These are phyloP conservation scores for Lates japonicus DNA, from an alignment of 2,797 vertebrate species.

Conservation along the genomic window DNA sequence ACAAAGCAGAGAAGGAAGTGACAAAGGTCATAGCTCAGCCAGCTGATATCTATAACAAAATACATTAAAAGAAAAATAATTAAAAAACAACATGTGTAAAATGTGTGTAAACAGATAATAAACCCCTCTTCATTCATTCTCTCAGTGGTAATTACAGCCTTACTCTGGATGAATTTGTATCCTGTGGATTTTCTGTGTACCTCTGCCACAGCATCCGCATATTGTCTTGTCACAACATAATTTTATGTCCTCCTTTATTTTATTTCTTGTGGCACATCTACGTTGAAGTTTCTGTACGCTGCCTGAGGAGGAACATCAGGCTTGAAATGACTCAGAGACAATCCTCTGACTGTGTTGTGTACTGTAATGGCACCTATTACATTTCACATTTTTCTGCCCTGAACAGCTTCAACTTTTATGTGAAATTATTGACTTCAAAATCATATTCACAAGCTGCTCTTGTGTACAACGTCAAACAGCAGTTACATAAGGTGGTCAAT, in stretches of 20 bases:
- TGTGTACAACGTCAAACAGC: neutral
- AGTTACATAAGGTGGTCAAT: neutral
- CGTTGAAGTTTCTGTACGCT: neutral
- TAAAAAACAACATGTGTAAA: too few relatives aligned
- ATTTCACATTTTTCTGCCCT: neutral
- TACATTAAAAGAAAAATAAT: too few relatives aligned
- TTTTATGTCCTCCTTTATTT: too few relatives aligned
- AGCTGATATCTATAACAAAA: neutral
- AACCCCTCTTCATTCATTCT: too few relatives aligned
- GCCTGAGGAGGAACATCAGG: neutral
- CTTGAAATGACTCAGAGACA: neutral
- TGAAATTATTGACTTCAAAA: slow-evolving; percentile 15
- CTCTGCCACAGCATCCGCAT: too few relatives aligned
- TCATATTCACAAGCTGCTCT: neutral
- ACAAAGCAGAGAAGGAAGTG: neutral
- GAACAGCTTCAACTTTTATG: neutral
- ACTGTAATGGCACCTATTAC: neutral
- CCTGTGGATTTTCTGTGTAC: too few relatives aligned
- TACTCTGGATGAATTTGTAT: too few relatives aligned
- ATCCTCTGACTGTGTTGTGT: too few relatives aligned
- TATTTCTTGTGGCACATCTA: too few relatives aligned
- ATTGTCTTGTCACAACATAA: too few relatives aligned
- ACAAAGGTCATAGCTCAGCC: slow-evolving; percentile 4
- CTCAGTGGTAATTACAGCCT: too few relatives aligned
- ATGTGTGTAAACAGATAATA: too few relatives aligned